A percentile compares a stretch with the other conserved stretches of the same genome.
These are phyloP conservation scores for Forbesichthys agassizii DNA, from an alignment of 2,113 vertebrate species.

Conservation along the genomic window DNA sequence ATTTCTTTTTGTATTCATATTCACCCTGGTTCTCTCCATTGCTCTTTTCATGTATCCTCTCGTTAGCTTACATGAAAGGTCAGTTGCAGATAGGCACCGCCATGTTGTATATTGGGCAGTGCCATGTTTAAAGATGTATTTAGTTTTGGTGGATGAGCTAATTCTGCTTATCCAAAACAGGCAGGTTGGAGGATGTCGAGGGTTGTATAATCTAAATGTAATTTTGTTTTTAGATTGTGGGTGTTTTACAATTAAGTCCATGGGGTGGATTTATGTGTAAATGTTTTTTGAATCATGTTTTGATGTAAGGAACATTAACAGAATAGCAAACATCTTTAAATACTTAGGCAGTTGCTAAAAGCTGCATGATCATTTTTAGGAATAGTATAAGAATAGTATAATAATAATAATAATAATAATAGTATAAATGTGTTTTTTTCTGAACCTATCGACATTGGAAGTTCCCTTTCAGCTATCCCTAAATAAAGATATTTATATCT, in stretches of 20 bases:
- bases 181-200: too few species aligned
- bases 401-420: neutral
- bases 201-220: too few species aligned
- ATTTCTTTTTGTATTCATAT: slow-evolving; percentile 61
- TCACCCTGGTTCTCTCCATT: slow-evolving; percentile 17
- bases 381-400: slow-evolving; percentile 9
- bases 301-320: neutral
- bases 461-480: too few species aligned
- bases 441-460: too few species aligned
- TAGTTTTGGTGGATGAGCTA: slow-evolving; percentile 18
- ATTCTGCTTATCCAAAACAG: slow-evolving; percentile 9
- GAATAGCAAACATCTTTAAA: too few species aligned
- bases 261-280: neutral
- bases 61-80: slow-evolving; percentile 7
- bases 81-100: neutral
- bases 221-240: too few species aligned
- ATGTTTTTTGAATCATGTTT: neutral
- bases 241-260: too few species aligned
- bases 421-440: too few species aligned
- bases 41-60: slow-evolving; percentile 36
- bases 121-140: slow-evolving; percentile 1
- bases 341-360: neutral
- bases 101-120: slow-evolving; percentile 17
- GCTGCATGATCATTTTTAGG: neutral
- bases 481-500: too few species aligned